These are phyloP conservation scores for Rhynchonycteris naso DNA, from an alignment of 2,797 vertebrate genomes.

Conservation along the genomic window DNA sequence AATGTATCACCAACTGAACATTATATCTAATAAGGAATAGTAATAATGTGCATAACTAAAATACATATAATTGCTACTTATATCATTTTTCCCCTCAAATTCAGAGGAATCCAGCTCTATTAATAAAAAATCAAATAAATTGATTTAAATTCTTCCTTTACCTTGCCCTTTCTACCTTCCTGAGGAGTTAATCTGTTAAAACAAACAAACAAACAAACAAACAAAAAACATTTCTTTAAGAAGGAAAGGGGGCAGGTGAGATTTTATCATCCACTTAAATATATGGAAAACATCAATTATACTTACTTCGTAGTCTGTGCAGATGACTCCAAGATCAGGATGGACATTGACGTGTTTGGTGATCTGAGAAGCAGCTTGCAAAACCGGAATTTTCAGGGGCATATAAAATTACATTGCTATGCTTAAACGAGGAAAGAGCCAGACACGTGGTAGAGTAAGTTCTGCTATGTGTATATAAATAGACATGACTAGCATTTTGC, in stretches of 20 bases:
- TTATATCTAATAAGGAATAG: neutral
- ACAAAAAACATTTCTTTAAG: neutral
- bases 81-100: neutral
- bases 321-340: neutral
- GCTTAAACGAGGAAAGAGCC: neutral
- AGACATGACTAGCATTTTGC: neutral
- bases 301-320: neutral
- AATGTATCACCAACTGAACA: neutral
- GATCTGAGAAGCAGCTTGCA: neutral
- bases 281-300: neutral
- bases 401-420: neutral
- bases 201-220: neutral
- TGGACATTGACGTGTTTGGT: neutral
- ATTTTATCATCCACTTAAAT: neutral
- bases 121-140: neutral
- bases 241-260: neutral
- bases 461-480: neutral
- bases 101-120: neutral
- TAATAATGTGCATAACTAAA: constrained; percentile 5
- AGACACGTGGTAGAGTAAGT: neutral
- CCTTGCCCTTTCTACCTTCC: neutral
- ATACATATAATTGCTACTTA: neutral
- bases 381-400: constrained; percentile 6
- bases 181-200: neutral
- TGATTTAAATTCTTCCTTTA: neutral